Percentiles rank a stretch among this genome's conserved stretches.
Conservation (phyloP, 2,797 vertebrate genomes). For the Benthosema pterotum region DNA sequence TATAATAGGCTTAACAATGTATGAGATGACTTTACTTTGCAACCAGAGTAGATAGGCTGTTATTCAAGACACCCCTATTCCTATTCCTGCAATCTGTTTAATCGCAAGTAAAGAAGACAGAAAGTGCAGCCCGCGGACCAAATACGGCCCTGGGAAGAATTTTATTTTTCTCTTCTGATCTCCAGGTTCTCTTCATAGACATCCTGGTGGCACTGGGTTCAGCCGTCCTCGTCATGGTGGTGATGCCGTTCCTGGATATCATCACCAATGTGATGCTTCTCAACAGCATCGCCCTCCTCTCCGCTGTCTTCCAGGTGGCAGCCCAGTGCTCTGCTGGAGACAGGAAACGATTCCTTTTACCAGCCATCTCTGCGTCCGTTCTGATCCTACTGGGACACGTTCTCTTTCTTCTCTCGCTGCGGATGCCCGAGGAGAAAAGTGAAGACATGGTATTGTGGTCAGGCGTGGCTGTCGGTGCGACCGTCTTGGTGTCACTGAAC, state of each 20-base stretch:
- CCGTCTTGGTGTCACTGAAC: constrained; percentile 68
- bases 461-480: constrained; percentile 62
- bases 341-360: constrained; percentile 35
- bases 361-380: constrained; percentile 43
- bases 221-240: constrained; percentile 66
- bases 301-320: constrained; percentile 58
- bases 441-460: constrained; percentile 27
- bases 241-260: constrained; percentile 77
- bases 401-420: constrained; percentile 53
- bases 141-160: too few species aligned
- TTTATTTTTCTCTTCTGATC: neutral
- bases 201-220: constrained; percentile 64
- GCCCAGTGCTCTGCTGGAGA: constrained; percentile 42
- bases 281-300: constrained; percentile 60
- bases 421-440: constrained; percentile 24
- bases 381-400: constrained; percentile 54
- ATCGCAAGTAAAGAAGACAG: too few species aligned
- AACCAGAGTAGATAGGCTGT: too few species aligned
- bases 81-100: too few species aligned
- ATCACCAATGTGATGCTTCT: constrained; percentile 75
- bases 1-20: too few species aligned
- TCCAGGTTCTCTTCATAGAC: constrained; percentile 69
- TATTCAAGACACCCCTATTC: too few species aligned
- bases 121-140: too few species aligned
- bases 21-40: too few species aligned